Evolutionary conservation across 2,888 invertebrate species (phyloP), one percentile per base, ranked within the genome.

Genomic region (Podotricha telesiphe): DNA sequence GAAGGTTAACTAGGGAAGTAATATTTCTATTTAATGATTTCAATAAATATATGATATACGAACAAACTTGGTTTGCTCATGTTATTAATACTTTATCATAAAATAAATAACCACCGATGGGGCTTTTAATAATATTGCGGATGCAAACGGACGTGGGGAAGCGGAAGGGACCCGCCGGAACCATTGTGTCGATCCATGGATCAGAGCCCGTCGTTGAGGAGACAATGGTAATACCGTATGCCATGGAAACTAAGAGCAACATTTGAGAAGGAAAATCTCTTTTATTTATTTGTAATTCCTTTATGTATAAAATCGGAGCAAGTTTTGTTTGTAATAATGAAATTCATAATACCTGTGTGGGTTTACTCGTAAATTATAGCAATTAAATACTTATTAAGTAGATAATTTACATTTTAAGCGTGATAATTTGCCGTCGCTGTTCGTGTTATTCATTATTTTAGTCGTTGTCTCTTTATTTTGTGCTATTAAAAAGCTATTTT

Each of bases 341-440:
- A 13, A 40, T 20, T 20, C 8, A 28, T 28, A 13, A 47, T 47
- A 47, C 8, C 47, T 11, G 17, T 61, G n/a, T n/a, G n/a, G n/a
- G n/a, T 13, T n/a, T n/a, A 22, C 22, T 28, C n/a, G n/a, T 22
- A 47, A 61, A 61, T 47, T 47, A 61, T 47, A 53, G 61, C 17
- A 34, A 51, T 58, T 61, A 22, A 62, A 62, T 20, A 62, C 15
- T 56, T 47, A 40, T 65, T 65, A 62, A 65, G 37, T 28, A 51
- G 51, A 68, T 65, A 51, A 71, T 71, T 68, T 68, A 51, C 71
- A 71, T 71, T 61, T 66, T 67, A 67, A 68, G 51, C n/a, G 20
- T 4, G 17, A 34, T 70, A 70, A 67, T 70, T 70, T 61, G 64
- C 42, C 61, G 42, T 53, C 50, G 40, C 19, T 63, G 62, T 63